Evolutionary conservation across 2,113 vertebrate species (phyloP), one percentile per base, ranked within the genome.

Genomic region (Probosciger aterrimus): DNA sequence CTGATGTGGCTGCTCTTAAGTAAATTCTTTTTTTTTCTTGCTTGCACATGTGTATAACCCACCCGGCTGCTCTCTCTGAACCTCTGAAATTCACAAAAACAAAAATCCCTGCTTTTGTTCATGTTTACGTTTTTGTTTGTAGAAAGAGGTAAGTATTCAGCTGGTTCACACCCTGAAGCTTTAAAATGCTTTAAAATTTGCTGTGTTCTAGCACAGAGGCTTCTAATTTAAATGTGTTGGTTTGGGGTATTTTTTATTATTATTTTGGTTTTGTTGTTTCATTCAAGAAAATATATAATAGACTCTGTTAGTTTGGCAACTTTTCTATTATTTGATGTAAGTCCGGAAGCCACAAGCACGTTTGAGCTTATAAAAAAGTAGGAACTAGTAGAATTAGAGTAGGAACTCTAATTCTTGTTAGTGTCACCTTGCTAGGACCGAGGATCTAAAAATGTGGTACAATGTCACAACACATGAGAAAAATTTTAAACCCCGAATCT

Each of bases 391-490:
- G 22, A 59, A 24, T 59, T 35, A 24, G 22, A 35, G 22, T n/a
- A 57, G 60, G 68, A 37, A 28, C 18, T 44, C 50, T 41, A 55
- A 75, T 44, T 71, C 80, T 57, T 49, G 35, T 43, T 63, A 73
- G 52, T 7, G n/a, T 74, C 65, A 78, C 65, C 55, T 63, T 53
- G 52, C 37, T 46, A 31, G 53, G 19, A 53, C 46, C 0, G 3
- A 77, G 50, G 46, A 65, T 46, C 64, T 20, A 64, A 92, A 92
- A 86, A 41, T 3, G 10, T 7, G 4, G 30, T 18, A 70, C n/a
- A 31, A 49, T 24, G 33, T 22, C 0, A 0, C 27, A 71, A 86
- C 50, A 33, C 0, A 1, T 14, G 68, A 78, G 22, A 78, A 75
- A 41, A 55, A 81, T 10, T 59, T 60, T 16, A 70, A 75, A 37